Percentiles rank a stretch among this genome's conserved stretches.
Conservation (phyloP, 2,888 invertebrate species). For the Diogma glabrata region DNA sequence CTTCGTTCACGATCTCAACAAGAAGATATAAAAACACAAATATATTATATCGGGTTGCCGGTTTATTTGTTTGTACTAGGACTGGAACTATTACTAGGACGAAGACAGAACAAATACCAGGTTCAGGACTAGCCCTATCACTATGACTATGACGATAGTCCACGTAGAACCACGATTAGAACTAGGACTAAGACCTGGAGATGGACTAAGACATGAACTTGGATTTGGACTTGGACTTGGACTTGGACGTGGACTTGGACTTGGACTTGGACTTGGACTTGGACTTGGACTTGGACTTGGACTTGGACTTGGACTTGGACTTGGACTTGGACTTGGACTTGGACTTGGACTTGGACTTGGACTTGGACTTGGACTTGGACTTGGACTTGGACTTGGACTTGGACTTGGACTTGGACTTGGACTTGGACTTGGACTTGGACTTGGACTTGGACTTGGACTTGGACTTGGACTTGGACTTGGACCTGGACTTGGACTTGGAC, state of each 20-base stretch:
- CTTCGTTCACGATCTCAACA: too few species aligned
- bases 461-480: slow-evolving; percentile 2
- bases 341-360: neutral
- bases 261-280: neutral
- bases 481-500: slow-evolving; percentile 3
- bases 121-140: too few species aligned
- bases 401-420: slow-evolving; percentile 1
- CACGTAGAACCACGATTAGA: neutral
- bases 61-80: too few species aligned
- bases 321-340: slow-evolving; percentile 5
- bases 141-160: too few species aligned
- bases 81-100: too few species aligned
- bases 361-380: slow-evolving; percentile 1
- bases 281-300: slow-evolving; percentile 4
- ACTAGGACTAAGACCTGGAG: neutral
- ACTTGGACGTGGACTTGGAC: neutral
- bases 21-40: too few species aligned
- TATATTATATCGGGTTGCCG: too few species aligned
- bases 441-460: neutral
- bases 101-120: too few species aligned
- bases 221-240: neutral
- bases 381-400: neutral
- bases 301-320: slow-evolving; percentile 1
- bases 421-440: slow-evolving; percentile 5
- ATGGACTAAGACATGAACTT: neutral